Base-by-base conservation (phyloP, 2,797 vertebrate species). In the Syngnathus acus region DNA sequence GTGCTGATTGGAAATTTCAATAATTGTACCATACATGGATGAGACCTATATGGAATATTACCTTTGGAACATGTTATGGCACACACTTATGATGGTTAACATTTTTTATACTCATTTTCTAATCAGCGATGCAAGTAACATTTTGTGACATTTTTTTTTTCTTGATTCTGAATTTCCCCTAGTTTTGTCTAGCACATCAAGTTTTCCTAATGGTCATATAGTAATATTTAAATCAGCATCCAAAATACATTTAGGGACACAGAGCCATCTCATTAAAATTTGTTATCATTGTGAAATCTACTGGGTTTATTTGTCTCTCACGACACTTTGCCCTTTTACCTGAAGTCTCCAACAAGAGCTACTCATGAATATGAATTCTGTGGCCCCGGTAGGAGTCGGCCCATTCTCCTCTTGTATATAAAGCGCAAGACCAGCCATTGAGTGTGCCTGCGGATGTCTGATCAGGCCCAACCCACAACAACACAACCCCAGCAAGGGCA, bases 321-420 rank as follows among this genome's bases (percentile, higher is more conserved):
- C 67, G 19, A 48, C 16, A 19, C 51, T 69, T 58, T 78, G 77
- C 72, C 72, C 83, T 84, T 82, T 86, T 71, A 84, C 81, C 77
- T 75, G 67, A 79, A 63, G 80, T 70, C 71, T 72, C 42, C 16
- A 62, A 54, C 70, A 45, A 64, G 10, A 14, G 62, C 43, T 38
- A 58, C 37, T 83, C 70, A 85, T 90, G 82, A 90, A 88, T 89
- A 90, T 87, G 75, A 77, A 88, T 74, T 0, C 8, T 4, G 32
- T 66, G 16, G 0, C 37, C 23, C 11, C 6, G 43, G 74, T 84
- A 86, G 87, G 89, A 21, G 89, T 86, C 50, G 45, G 69, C 74
- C 66, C 5, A 45, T 32, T 14, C 50, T 59, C 21, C 6, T 9
- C n/a, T 64, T 9, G 65, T 47, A 23, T 75, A 82, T 84, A 88